A percentile compares a stretch with the other conserved stretches of the same genome.
Conservation (phyloP, 1,140 invertebrate species). For the Streblospio benedicti region DNA sequence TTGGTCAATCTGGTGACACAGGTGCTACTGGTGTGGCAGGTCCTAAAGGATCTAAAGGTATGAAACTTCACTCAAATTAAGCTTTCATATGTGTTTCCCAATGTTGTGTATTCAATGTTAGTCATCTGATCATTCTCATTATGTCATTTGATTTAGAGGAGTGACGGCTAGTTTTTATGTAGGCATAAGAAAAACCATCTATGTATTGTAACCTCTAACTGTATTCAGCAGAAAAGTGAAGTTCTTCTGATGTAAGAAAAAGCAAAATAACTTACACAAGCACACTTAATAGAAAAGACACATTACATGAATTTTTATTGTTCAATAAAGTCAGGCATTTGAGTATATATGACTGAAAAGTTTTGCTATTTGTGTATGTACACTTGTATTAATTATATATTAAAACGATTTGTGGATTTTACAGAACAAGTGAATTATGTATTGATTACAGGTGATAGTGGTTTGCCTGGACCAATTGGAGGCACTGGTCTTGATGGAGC, state of each 20-base stretch:
- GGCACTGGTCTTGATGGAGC: neutral
- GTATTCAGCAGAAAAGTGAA: neutral
- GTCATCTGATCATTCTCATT: neutral
- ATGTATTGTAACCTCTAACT: neutral
- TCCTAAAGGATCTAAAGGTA: neutral
- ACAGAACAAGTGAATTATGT: neutral
- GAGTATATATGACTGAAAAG: no score
- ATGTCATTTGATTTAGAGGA: neutral
- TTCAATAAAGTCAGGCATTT: neutral
- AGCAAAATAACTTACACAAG: no score
- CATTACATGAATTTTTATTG: neutral
- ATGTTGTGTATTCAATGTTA: neutral
- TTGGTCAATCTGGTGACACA: neutral
- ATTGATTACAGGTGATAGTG: neutral
- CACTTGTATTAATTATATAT: neutral
- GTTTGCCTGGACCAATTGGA: neutral
- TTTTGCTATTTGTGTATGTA: neutral
- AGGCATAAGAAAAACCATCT: no score
- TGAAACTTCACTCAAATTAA: neutral
- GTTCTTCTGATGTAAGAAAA: no score
- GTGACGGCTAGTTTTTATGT: no score
- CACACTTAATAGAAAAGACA: no score
- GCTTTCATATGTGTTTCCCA: neutral
- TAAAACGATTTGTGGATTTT: neutral
- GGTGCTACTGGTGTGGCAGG: slow-evolving; percentile 7